These are phyloP conservation scores for Spermophilus dauricus DNA, from an alignment of 2,113 vertebrate genomes.

Conservation along the genomic window DNA sequence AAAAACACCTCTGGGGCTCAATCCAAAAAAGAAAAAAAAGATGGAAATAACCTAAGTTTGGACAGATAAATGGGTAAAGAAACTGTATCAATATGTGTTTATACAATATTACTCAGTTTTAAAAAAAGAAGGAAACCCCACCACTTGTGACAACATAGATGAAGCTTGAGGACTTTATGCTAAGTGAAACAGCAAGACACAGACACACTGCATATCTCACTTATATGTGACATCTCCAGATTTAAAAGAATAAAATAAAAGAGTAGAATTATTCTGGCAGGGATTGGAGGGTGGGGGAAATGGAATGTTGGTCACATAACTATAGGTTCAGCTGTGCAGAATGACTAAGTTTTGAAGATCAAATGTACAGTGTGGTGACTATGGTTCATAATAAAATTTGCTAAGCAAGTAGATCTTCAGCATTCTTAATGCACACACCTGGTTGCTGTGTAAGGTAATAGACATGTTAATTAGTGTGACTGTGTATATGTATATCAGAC, in stretches of 20 bases:
- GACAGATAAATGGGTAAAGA: background rate
- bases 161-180: background rate
- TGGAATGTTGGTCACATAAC: background rate
- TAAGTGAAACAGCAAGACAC: background rate
- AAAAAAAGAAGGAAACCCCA: background rate
- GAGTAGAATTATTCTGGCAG: background rate
- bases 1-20: no score
- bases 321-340: background rate
- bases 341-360: background rate
- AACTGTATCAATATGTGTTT: background rate
- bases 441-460: background rate
- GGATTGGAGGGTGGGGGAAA: background rate
- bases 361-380: background rate
- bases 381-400: background rate
- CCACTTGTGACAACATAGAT: background rate
- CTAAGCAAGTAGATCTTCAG: background rate
- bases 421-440: background rate
- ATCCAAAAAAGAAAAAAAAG: no score
- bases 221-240: background rate
- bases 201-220: background rate
- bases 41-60: background rate
- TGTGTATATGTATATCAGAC: background rate
- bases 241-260: background rate
- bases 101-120: background rate
- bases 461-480: no score